These are phyloP conservation scores for Raphicerus campestris DNA, from an alignment of 2,113 vertebrate genomes.

Conservation along the genomic window DNA sequence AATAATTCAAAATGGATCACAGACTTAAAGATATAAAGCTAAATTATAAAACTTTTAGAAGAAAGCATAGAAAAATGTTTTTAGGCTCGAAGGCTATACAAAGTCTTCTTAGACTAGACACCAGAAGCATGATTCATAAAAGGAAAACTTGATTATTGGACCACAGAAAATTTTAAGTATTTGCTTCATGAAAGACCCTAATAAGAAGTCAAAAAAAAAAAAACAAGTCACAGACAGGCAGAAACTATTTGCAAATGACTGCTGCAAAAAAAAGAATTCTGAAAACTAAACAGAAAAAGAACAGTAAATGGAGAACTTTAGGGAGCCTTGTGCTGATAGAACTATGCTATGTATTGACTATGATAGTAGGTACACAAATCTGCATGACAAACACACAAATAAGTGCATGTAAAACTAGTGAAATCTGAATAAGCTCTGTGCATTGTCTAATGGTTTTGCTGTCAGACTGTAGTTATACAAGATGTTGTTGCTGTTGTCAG, in stretches of 20 bases:
- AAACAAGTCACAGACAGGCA: not conserved
- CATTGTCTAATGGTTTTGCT: not conserved
- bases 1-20: not conserved
- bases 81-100: not conserved
- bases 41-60: not conserved
- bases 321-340: not conserved
- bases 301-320: not conserved
- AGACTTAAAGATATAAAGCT: not conserved
- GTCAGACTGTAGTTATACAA: not conserved
- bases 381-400: not conserved
- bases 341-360: not conserved
- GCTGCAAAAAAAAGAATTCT: not conserved
- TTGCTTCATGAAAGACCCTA: not conserved
- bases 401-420: not conserved
- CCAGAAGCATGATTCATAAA: not conserved
- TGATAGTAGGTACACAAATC: not conserved
- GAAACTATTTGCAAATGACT: not conserved
- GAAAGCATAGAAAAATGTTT: not conserved
- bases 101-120: not conserved
- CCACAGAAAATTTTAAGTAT: not conserved
- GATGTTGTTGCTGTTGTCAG: not conserved
- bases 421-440: not conserved
- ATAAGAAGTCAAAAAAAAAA: not conserved
- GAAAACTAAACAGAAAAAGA: not conserved
- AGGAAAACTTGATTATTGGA: not conserved